Evolutionary conservation across 1,140 invertebrate species (phyloP), one percentile per base, ranked within the genome.

Genomic region (Drosophila nikananu): DNA sequence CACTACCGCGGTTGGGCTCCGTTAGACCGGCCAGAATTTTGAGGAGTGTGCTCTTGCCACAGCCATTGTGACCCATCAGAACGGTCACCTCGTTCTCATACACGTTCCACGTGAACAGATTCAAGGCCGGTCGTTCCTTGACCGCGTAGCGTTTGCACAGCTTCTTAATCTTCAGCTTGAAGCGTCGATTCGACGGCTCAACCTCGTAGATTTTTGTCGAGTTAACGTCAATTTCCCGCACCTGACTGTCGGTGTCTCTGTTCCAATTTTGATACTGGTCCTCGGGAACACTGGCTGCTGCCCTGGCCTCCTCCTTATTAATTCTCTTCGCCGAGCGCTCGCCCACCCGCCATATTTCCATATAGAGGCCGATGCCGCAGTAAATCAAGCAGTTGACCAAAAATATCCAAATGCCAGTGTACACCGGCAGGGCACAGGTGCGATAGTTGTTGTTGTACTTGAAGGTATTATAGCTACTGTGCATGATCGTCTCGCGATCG

Each of bases 31-130:
- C 97, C 3, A 97, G 92, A 94, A 94, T 95, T 87, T 90, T 96
- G 95, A 98, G 95, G 82, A 96, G 94, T 54, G 96, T 97, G 30
- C 96, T 97, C 93, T 97, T 97, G 12, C 97, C 97, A 72, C 97
- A 96, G 30, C 97, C 97, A 92, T 97, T 97, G 78, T 96, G 97
- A 15, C 97, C 97, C 41, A 98, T 94, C 23, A 98, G 92, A 3
- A 95, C 94, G 5, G 95, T 96, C 63, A 96, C 95, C 89, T 96
- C 95, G 76, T 97, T 95, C 55, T 92, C 86, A 49, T 84, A 87
- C 3, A 93, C 79, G 54, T 78, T 87, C 70, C 79, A 80, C 42
- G 94, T 96, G 6, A 98, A 94, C 44, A 96, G 94, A 55, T 96
- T 95, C 0, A 87, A 32, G 7, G 77, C 3, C 97, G 94, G 6